Conservation (phyloP, 2,888 invertebrate species). For the Tinea pellionella region DNA sequence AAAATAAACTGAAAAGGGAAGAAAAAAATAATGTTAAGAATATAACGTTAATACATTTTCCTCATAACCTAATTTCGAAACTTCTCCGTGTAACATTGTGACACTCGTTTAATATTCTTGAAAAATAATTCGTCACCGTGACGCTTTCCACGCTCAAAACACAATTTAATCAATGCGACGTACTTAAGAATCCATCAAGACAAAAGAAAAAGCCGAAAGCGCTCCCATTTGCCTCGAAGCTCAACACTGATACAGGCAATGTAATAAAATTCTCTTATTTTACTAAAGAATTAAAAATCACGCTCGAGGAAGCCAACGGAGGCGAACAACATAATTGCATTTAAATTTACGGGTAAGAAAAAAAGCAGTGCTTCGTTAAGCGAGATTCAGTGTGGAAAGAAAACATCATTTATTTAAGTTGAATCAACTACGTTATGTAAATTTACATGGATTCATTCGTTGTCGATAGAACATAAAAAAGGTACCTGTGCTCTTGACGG, state of each 20-base stretch:
- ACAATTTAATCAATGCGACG: conserved; percentile 7
- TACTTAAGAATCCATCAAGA: conserved; percentile 11
- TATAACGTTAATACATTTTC: too few species aligned
- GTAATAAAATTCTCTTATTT: conserved; percentile 5
- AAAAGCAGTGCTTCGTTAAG: conserved; percentile 55
- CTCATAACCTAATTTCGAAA: neutral
- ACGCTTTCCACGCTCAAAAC: conserved; percentile 5
- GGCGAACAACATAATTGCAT: conserved; percentile 50
- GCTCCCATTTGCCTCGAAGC: neutral
- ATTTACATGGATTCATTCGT: conserved; percentile 29
- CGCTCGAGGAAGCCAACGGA: conserved; percentile 27
- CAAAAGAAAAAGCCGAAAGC: neutral
- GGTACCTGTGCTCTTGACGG: conserved; percentile 71
- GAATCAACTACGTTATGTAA: conserved; percentile 47
- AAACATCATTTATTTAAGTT: conserved; percentile 59
- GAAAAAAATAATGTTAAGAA: neutral
- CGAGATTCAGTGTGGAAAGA: conserved; percentile 46
- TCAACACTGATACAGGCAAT: neutral
- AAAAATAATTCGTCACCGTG: conserved; percentile 6
- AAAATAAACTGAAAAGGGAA: conserved; percentile 7
- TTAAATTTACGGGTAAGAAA: conserved; percentile 59
- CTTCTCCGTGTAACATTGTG: neutral
- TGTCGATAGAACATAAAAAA: neutral
- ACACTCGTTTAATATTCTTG: neutral
- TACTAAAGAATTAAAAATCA: conserved; percentile 10